These are phyloP conservation scores for Microplitis manilae DNA, from an alignment of 2,888 invertebrate species.

Conservation along the genomic window DNA sequence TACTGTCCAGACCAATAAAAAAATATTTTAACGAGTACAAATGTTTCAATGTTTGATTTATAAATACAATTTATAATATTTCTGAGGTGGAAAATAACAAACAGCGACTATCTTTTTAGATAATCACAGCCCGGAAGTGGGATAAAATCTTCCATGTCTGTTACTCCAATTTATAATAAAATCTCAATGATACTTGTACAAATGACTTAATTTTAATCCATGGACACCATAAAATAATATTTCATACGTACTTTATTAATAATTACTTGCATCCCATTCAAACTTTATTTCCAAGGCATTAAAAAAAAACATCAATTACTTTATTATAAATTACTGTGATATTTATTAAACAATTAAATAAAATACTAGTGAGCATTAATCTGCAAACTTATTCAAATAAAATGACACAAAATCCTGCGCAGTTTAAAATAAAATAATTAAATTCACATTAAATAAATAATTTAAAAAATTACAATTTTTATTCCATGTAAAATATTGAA, in stretches of 20 bases:
- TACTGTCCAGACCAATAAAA: too few relatives aligned
- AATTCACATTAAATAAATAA: background rate
- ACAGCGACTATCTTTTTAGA: too few relatives aligned
- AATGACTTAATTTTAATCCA: slow-evolving; percentile 42
- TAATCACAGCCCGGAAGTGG: too few relatives aligned
- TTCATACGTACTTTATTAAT: background rate
- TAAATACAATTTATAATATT: too few relatives aligned
- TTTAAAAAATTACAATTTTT: background rate
- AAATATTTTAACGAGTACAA: too few relatives aligned
- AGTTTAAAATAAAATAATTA: background rate
- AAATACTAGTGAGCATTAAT: background rate
- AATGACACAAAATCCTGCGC: slow-evolving; percentile 4
- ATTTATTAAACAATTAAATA: slow-evolving; percentile 13
- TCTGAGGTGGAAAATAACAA: too few relatives aligned
- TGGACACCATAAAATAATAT: background rate
- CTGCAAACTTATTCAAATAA: slow-evolving; percentile 6
- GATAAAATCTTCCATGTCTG: too few relatives aligned
- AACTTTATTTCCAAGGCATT: background rate
- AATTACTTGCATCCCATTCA: background rate
- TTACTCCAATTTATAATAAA: slow-evolving; percentile 21
- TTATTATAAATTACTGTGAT: slow-evolving; percentile 12
- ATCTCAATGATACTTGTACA: slow-evolving; percentile 45
- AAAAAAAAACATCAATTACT: background rate
- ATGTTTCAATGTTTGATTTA: too few relatives aligned
- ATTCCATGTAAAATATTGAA: background rate